These are phyloP conservation scores for Chaenogobius annularis DNA, from an alignment of 2,113 vertebrate genomes.

Conservation along the genomic window DNA sequence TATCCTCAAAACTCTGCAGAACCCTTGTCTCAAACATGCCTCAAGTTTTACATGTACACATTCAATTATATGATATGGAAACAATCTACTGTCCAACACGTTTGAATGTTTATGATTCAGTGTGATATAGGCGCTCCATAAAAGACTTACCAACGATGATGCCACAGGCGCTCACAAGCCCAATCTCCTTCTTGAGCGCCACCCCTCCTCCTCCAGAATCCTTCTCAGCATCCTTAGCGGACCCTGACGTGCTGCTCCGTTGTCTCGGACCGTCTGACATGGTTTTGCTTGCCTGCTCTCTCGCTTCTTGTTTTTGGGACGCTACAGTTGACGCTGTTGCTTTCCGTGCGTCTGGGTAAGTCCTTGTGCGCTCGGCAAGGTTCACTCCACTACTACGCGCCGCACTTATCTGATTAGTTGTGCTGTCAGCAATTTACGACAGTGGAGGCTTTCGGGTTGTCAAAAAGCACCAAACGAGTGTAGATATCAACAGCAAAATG, in stretches of 20 bases:
- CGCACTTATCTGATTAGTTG: slow-evolving; percentile 26
- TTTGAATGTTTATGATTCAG: background rate
- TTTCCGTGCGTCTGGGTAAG: background rate
- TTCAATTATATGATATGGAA: too few species aligned
- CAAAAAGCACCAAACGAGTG: background rate
- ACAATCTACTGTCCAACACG: background rate
- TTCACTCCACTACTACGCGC: slow-evolving; percentile 6
- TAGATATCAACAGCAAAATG: background rate
- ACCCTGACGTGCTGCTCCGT: slow-evolving; percentile 62
- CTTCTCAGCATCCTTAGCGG: slow-evolving; percentile 63
- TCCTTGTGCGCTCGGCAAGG: slow-evolving; percentile 21
- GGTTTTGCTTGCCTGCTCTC: background rate
- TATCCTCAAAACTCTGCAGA: background rate
- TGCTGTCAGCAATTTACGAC: slow-evolving; percentile 32
- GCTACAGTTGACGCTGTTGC: slow-evolving; percentile 14
- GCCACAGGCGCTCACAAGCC: slow-evolving; percentile 89
- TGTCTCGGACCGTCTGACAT: slow-evolving; percentile 82
- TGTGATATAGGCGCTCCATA: too few species aligned
- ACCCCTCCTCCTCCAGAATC: slow-evolving; percentile 76
- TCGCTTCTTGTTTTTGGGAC: background rate
- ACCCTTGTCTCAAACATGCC: background rate
- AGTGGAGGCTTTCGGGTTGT: background rate
- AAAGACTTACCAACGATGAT: slow-evolving; percentile 88
- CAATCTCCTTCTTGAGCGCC: slow-evolving; percentile 90
- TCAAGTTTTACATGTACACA: background rate